Evolutionary conservation across 2,888 invertebrate species (phyloP).

Genomic region (Quadroppia sp.): DNA sequence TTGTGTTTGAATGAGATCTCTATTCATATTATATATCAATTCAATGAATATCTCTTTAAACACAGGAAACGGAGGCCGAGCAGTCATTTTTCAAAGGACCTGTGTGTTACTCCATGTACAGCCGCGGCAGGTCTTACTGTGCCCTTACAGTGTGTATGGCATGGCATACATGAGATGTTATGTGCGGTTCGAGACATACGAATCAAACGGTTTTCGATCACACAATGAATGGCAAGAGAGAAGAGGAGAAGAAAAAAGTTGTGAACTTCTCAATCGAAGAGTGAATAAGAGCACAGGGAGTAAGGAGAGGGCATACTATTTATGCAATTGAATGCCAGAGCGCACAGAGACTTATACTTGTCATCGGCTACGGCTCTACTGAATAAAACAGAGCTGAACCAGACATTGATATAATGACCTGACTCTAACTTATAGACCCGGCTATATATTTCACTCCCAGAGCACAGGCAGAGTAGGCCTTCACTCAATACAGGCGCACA

Average conservation of each 20-base stretch:
- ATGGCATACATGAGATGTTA: no score
- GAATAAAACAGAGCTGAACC: conserved; percentile 8
- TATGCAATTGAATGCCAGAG: not conserved
- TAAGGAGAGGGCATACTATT: not conserved
- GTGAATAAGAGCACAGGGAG: no score
- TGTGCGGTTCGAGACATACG: not conserved
- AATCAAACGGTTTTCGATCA: not conserved
- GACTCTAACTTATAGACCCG: not conserved
- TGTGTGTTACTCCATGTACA: not conserved
- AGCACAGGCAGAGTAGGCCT: no score
- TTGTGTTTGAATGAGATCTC: not conserved
- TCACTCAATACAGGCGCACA: no score
- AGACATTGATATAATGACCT: conserved; percentile 14
- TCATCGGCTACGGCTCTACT: not conserved
- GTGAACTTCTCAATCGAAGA: no score
- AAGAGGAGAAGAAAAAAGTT: no score
- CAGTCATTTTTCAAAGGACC: not conserved
- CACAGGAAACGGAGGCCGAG: not conserved
- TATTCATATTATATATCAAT: not conserved
- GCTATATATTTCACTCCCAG: not conserved
- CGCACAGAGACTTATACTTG: not conserved
- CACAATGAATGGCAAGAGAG: not conserved
- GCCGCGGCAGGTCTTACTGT: not conserved
- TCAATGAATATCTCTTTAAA: conserved; percentile 19
- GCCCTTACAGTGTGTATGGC: no score